phyloP scores from a whole-genome alignment of 2,113 vertebrate genomes.

The Typhlomys cinereus region DNA sequence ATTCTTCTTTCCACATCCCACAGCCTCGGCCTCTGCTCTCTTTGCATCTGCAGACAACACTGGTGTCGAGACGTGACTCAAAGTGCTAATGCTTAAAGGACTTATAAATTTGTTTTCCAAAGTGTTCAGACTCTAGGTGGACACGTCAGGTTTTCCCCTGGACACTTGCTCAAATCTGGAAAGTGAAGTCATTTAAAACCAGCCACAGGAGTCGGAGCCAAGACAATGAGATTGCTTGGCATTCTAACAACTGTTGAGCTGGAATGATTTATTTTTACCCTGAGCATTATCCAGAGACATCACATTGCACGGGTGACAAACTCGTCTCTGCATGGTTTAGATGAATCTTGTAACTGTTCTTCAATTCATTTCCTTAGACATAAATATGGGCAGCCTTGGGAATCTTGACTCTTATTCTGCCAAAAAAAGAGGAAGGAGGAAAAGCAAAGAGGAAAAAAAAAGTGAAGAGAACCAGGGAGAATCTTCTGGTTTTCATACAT shows the following conservation, averaged over 20 bases:
- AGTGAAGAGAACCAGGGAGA: background rate
- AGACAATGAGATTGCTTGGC: background rate
- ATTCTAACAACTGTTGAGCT: background rate
- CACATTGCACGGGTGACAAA: background rate
- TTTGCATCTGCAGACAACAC: background rate
- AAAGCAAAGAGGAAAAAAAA: background rate
- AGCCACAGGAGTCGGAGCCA: background rate
- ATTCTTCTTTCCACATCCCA: background rate
- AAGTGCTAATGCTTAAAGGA: background rate
- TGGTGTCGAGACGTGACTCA: background rate
- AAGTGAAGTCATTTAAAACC: slow-evolving; percentile 14
- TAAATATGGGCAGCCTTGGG: background rate
- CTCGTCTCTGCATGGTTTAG: background rate
- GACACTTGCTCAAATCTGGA: background rate
- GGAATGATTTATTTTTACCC: background rate
- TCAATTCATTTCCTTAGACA: background rate
- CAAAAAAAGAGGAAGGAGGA: background rate
- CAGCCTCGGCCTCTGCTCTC: background rate
- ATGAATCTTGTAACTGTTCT: background rate
- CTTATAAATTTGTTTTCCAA: background rate
- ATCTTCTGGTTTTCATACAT: background rate
- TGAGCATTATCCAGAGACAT: background rate
- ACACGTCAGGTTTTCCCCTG: background rate
- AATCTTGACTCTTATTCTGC: background rate
- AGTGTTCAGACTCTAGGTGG: background rate